Evolutionary conservation across 2,888 invertebrate species (phyloP), one percentile per base, ranked within the genome.

Genomic region (Frankliniella intonsa): DNA sequence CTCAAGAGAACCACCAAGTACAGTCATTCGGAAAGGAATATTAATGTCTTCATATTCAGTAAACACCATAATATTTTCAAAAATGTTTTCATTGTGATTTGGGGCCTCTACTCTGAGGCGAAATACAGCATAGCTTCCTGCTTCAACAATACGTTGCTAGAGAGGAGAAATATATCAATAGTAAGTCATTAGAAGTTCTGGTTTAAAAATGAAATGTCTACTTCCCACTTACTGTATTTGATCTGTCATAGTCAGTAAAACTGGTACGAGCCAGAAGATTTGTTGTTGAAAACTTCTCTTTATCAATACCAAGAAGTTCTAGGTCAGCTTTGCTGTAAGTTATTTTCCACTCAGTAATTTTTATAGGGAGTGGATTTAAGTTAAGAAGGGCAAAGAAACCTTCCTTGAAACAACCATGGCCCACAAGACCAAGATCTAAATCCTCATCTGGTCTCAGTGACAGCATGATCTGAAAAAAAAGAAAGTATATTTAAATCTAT

Each of bases 1-100:
- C 87, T 92, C 90, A 83, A 95, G 89, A 86, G 91, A 92, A 51
- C 95, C 95, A 85, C 92, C 91, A 0, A 94, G 93, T n/a, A 94
- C 93, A 85, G 91, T 90, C 87, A 95, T 93, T 84, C 91, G 91
- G 82, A 95, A 91, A n/a, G 93, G 92, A 83, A 94, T 90, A 82
- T 91, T 91, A 81, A 94, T 90, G 84, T 90, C 89, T 86, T 94
- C 93, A 85, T 91, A 92, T 81, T 91, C 90, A 0, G 95, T 95
- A 86, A 91, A 91, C n/a, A 95, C 90, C 85, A 92, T 92, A 14
- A 95, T 91, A 85, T 92, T 92, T 62, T 93, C 94, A 85, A 90
- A 90, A 85, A 92, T 90, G 81, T 92, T 92, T 85, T 92, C 92
- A 85, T 95, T 93, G 9, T 90, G 89, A 85, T 90, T 90, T 0